Evolutionary conservation across 1,140 invertebrate genomes (phyloP).

Genomic region (Polyergus mexicanus): DNA sequence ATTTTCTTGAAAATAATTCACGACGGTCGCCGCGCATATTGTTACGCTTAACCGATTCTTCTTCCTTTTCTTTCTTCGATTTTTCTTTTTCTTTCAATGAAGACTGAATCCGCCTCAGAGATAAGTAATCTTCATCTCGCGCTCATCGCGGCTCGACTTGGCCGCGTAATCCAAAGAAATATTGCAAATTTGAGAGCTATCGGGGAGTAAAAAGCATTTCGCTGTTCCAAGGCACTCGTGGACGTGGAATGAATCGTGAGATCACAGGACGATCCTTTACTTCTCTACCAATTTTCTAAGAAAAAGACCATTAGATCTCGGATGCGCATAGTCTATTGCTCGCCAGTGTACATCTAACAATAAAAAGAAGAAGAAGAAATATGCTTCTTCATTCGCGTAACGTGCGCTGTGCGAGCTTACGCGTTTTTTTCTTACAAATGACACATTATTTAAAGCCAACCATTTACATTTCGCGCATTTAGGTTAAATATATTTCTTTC

Average conservation of each 20-base stretch:
- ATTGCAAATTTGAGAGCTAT: conserved; percentile 63
- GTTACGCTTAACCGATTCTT: conserved; percentile 18
- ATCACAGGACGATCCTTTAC: conserved; percentile 43
- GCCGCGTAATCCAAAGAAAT: conserved; percentile 60
- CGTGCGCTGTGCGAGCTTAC: neutral
- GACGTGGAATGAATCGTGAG: conserved; percentile 66
- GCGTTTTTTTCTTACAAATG: neutral
- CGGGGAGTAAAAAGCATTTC: conserved; percentile 59
- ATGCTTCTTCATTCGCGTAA: neutral
- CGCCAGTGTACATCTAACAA: conserved; percentile 24
- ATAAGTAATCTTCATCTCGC: conserved; percentile 45
- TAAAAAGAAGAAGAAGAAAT: conserved; percentile 48
- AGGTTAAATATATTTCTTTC: neutral
- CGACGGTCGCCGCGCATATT: neutral
- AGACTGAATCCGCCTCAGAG: conserved; percentile 1
- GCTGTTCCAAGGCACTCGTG: conserved; percentile 55
- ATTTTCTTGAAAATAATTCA: conserved; percentile 47
- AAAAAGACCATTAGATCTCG: conserved; percentile 59
- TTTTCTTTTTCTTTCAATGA: conserved; percentile 13
- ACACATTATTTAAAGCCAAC: neutral
- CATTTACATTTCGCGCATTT: conserved; percentile 1
- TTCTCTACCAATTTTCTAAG: conserved; percentile 45
- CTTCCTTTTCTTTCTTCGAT: neutral
- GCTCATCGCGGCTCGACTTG: conserved; percentile 27
- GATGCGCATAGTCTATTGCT: conserved; percentile 53